Percentiles rank a stretch among this genome's conserved stretches.
These are phyloP conservation scores for Eurosta solidaginis DNA, from an alignment of 1,140 invertebrate species.

Conservation along the genomic window DNA sequence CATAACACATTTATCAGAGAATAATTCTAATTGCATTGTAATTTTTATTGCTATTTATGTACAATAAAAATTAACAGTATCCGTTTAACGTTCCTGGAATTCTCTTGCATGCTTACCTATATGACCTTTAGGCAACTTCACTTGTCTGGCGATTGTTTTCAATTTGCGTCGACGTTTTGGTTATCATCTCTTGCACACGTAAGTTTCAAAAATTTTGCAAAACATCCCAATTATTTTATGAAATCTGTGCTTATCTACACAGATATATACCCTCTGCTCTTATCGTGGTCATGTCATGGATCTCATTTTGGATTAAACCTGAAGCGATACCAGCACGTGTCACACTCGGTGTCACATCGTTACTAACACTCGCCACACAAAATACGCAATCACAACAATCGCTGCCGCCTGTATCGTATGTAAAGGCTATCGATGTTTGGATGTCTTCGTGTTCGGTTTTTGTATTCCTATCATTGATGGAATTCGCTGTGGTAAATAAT, in stretches of 20 bases:
- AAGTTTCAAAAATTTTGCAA: background rate
- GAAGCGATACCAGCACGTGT: slow-evolving; percentile 76
- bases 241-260: no score
- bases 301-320: slow-evolving; percentile 92
- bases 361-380: slow-evolving; percentile 84
- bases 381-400: slow-evolving; percentile 89
- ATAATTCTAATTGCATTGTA: background rate
- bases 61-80: background rate
- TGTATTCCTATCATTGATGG: slow-evolving; percentile 89
- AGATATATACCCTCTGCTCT: slow-evolving; percentile 83
- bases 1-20: no score
- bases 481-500: slow-evolving; percentile 90
- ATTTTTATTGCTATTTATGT: background rate
- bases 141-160: slow-evolving; percentile 84
- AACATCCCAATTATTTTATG: background rate
- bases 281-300: slow-evolving; percentile 92
- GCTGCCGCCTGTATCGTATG: slow-evolving; percentile 87
- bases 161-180: slow-evolving; percentile 80
- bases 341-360: slow-evolving; percentile 74
- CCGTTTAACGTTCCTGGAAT: background rate
- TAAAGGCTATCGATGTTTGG: slow-evolving; percentile 92
- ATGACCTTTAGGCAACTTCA: slow-evolving; percentile 75
- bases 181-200: slow-evolving; percentile 86
- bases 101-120: no score
- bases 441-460: slow-evolving; percentile 93